Conservation (phyloP, 1,140 invertebrate genomes). For the Drosophila grimshawi region DNA sequence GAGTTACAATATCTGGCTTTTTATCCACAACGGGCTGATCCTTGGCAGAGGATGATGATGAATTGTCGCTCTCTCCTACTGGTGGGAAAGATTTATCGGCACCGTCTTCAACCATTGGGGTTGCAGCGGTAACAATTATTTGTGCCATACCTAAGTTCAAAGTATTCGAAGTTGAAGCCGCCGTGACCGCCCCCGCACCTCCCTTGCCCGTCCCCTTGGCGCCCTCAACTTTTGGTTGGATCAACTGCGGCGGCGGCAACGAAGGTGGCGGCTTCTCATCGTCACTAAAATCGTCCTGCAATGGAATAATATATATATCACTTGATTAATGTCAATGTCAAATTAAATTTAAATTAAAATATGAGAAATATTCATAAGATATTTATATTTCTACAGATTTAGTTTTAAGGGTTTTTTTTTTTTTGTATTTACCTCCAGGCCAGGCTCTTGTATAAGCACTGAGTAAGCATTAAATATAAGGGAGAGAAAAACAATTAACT, state of each 20-base stretch:
- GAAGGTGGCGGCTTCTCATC: conserved; percentile 79
- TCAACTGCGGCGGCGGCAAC: conserved; percentile 70
- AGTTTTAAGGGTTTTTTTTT: neutral
- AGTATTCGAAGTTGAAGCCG: conserved; percentile 48
- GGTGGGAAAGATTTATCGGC: conserved; percentile 85
- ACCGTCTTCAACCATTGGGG: conserved; percentile 92
- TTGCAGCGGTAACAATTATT: conserved; percentile 95
- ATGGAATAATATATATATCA: conserved; percentile 1
- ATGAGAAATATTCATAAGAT: neutral
- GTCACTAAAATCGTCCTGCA: conserved; percentile 79
- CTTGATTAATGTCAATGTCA: too few relatives aligned
- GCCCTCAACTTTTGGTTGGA: conserved; percentile 71
- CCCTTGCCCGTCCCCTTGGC: conserved; percentile 54
- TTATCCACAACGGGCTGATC: conserved; percentile 46
- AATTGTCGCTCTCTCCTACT: conserved; percentile 72
- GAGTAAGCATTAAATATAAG: conserved; percentile 75
- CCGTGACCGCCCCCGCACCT: conserved; percentile 24
- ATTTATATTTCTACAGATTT: neutral
- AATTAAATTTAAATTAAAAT: too few relatives aligned
- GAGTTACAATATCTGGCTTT: conserved; percentile 70
- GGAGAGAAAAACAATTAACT: conserved; percentile 51
- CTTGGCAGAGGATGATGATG: conserved; percentile 39
- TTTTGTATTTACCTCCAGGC: conserved; percentile 74
- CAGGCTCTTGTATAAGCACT: conserved; percentile 84
- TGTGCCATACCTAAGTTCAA: conserved; percentile 90